phyloP scores from a whole-genome alignment of 2,797 vertebrate genomes.

The Nothura maculosa region DNA sequence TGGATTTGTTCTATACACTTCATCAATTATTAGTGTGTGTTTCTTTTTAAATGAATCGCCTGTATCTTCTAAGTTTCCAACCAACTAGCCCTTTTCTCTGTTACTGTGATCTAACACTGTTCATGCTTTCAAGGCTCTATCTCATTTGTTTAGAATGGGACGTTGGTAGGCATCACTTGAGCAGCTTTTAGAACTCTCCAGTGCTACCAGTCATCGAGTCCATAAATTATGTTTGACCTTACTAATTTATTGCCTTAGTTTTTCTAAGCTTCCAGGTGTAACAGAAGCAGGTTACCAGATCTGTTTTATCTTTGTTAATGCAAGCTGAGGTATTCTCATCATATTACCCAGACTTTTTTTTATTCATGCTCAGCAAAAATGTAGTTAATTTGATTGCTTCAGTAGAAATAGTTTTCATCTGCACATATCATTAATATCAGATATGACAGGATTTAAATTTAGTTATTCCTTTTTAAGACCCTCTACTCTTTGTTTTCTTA shows the following conservation, averaged over 20 bases:
- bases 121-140: background rate
- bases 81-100: background rate
- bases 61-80: background rate
- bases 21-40: background rate
- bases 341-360: background rate
- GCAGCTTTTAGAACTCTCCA: conserved; percentile 1
- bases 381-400: background rate
- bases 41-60: background rate
- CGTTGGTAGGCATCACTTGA: background rate
- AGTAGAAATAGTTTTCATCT: background rate
- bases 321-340: background rate
- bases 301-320: background rate
- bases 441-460: background rate
- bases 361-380: background rate
- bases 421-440: background rate
- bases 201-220: background rate
- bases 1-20: background rate
- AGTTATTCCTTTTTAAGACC: background rate
- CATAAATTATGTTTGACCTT: background rate
- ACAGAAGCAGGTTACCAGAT: background rate
- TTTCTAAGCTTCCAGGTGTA: background rate
- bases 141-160: background rate
- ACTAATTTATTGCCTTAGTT: conserved; percentile 24
- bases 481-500: background rate
- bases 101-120: background rate